phyloP scores from a whole-genome alignment of 2,113 vertebrate species.

The Otus sunia region DNA sequence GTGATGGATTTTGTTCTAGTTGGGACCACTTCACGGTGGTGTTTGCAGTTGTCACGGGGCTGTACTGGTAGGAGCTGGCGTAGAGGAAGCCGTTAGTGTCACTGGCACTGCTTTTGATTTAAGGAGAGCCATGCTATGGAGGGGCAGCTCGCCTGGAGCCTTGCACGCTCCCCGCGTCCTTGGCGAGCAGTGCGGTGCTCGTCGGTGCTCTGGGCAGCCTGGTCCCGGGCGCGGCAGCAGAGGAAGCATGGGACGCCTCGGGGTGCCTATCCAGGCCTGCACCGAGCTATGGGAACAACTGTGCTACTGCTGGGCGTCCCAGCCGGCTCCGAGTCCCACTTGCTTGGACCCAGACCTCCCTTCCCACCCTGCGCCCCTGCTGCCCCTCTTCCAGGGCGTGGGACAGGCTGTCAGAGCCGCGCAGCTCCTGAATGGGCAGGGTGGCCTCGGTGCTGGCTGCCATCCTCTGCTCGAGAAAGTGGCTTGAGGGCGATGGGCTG shows the following conservation, averaged over 20 bases:
- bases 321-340: neutral
- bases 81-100: neutral
- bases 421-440: rapidly evolving
- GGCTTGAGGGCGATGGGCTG: neutral
- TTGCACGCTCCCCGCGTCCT: rapidly evolving
- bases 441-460: neutral
- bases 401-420: rapidly evolving
- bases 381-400: rapidly evolving
- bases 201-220: neutral
- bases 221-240: neutral
- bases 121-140: neutral
- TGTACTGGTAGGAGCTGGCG: neutral
- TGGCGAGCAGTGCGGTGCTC: neutral
- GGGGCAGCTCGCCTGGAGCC: neutral
- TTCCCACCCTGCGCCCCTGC: neutral
- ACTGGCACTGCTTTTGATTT: neutral
- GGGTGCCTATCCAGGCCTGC: neutral
- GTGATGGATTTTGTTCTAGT: neutral
- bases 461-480: neutral
- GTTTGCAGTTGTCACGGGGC: neutral
- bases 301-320: neutral
- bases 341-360: neutral
- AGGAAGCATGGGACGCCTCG: rapidly evolving
- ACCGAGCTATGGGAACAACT: neutral
- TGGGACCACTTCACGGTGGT: rapidly evolving